Base-by-base conservation (phyloP, 2,888 invertebrate genomes). In the Oscheius sp. region DNA sequence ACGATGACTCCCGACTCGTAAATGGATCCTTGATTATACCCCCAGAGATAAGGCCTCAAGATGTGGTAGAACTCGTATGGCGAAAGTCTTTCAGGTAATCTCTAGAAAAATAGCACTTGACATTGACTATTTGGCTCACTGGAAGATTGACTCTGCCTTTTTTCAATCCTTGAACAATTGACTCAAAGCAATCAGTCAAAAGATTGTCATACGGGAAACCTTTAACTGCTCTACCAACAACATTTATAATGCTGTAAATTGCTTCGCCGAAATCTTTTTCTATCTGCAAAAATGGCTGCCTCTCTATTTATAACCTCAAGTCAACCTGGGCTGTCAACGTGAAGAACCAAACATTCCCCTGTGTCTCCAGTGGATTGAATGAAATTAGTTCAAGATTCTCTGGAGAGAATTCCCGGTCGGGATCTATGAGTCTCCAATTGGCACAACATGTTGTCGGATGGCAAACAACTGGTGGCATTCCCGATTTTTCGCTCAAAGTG, bases 271-370 rank as follows among this genome's bases (percentile, higher is more conserved):
- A 65, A 12, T 71, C 71, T n/a, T 53, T 53, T 65, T 71, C 71
- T 6, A 75, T 55, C 69, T 68, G 46, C 48, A 58, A 25, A 31
- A 71, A 34, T 8, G 17, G 20, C 8, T 17, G 42, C 17, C 48
- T 23, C 23, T 55, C 8, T n/a, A 3, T n/a, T 8, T 8, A 27
- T 5, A 23, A 4, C 27, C 2, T 17, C 45, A 27, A 3, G n/a
- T n/a, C 10, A 45, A 61, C 72, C 63, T 72, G 46, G 3, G 69
- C 69, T 27, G 69, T 72, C 12, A 72, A 33, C 0, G 65, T 69
- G 66, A 72, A 72, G 48, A 72, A 72, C 72, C 72, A 72, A 23
- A 46, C 69, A 37, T 72, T 69, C 12, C 65, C 69, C 4, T 34
- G 37, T 2, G 50, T 58, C 39, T 53, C 64, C 45, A 72, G 37